Conservation (phyloP, 1,140 invertebrate genomes). For the Bombyx mandarina region DNA sequence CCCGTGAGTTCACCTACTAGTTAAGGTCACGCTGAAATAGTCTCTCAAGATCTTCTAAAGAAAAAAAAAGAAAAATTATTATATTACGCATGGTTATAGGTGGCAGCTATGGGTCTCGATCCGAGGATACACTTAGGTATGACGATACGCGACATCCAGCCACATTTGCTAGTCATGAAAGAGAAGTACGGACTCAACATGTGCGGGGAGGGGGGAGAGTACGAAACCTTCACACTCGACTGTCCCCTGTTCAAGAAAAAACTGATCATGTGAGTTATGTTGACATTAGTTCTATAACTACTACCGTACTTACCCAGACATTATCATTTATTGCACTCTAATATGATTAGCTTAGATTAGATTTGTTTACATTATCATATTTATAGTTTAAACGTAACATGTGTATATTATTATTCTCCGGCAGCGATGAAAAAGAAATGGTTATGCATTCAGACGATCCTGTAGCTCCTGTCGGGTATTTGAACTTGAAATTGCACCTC, state of each 20-base stretch:
- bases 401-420: conserved; percentile 35
- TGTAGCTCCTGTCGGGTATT: conserved; percentile 92
- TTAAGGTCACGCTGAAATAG: too few species aligned
- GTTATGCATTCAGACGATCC: conserved; percentile 92
- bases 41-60: too few species aligned
- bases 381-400: too few species aligned
- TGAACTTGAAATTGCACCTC: conserved; percentile 88
- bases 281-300: background rate
- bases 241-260: conserved; percentile 95
- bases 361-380: too few species aligned
- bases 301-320: too few species aligned
- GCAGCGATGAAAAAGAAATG: conserved; percentile 89
- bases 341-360: too few species aligned
- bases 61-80: background rate
- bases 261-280: conserved; percentile 87
- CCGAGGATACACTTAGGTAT: conserved; percentile 90
- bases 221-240: conserved; percentile 97
- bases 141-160: conserved; percentile 86
- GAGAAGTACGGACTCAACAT: conserved; percentile 97
- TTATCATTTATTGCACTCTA: too few species aligned
- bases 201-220: conserved; percentile 99
- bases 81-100: conserved; percentile 49
- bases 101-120: conserved; percentile 91
- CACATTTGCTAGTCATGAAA: conserved; percentile 89
- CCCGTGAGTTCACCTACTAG: too few species aligned